A percentile compares a stretch with the other conserved stretches of the same genome.
These are phyloP conservation scores for Bombyx mori DNA, from an alignment of 1,140 invertebrate species.

Conservation along the genomic window ASM3026992v2 NC_085107.1:2782501-2783000, in stretches of 20 bases:
- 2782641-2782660: neutral
- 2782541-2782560: no score
- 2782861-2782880: conserved; percentile 55
- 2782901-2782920: neutral
- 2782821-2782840: conserved; percentile 43
- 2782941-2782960: no score
- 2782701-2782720: conserved; percentile 2
- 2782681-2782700: neutral
- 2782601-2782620: no score
- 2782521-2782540: neutral
- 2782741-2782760: conserved; percentile 48
- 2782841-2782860: conserved; percentile 63
- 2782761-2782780: conserved; percentile 67
- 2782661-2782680: neutral
- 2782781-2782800: conserved; percentile 67
- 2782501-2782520: no score
- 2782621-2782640: no score
- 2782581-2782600: no score
- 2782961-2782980: no score
- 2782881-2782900: conserved; percentile 44
- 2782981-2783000: no score
- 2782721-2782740: conserved; percentile 12
- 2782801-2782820: conserved; percentile 57
- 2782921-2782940: no score
- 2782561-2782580: no score